A percentile compares a stretch with the other conserved stretches of the same genome.
phyloP scores from a whole-genome alignment of 23 tunicate species.

The Aplidium turbinatum region DNA sequence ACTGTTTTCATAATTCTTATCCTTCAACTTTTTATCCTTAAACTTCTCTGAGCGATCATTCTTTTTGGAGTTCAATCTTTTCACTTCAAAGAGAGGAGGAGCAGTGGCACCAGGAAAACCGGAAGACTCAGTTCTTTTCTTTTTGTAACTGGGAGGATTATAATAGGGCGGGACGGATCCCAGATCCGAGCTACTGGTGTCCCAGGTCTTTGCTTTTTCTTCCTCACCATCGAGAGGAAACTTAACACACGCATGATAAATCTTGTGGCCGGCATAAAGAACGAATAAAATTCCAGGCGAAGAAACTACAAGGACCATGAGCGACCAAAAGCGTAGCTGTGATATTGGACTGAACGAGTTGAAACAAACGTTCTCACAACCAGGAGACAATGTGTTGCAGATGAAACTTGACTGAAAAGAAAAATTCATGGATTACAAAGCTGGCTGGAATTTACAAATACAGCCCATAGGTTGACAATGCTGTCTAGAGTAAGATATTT shows the following conservation, averaged over 20 bases:
- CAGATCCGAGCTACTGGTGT: background rate
- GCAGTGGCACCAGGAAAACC: slow-evolving; percentile 41
- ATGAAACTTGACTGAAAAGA: slow-evolving; percentile 59
- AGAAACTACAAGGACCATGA: slow-evolving; percentile 85
- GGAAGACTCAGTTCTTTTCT: slow-evolving; percentile 20
- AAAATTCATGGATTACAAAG: too few species aligned
- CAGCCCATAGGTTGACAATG: too few species aligned
- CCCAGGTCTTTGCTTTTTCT: slow-evolving; percentile 1
- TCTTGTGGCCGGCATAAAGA: slow-evolving; percentile 77
- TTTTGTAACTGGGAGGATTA: slow-evolving; percentile 38
- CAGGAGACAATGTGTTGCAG: slow-evolving; percentile 93
- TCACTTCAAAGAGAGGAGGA: slow-evolving; percentile 52
- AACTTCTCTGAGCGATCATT: background rate
- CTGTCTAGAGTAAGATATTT: too few species aligned
- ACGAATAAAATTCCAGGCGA: slow-evolving; percentile 77
- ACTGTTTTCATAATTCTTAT: background rate
- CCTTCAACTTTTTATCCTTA: slow-evolving; percentile 22
- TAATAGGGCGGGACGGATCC: background rate
- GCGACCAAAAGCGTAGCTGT: slow-evolving; percentile 90
- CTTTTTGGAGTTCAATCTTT: slow-evolving; percentile 40
- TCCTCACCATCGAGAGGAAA: slow-evolving; percentile 55
- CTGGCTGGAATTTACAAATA: too few species aligned
- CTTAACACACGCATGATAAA: slow-evolving; percentile 86
- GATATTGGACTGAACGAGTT: slow-evolving; percentile 92
- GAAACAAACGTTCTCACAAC: slow-evolving; percentile 91